Percentiles rank a stretch among this genome's conserved stretches.
Conservation (phyloP, 2,113 vertebrate genomes). For the zebrafish (Danio rerio) region DNA sequence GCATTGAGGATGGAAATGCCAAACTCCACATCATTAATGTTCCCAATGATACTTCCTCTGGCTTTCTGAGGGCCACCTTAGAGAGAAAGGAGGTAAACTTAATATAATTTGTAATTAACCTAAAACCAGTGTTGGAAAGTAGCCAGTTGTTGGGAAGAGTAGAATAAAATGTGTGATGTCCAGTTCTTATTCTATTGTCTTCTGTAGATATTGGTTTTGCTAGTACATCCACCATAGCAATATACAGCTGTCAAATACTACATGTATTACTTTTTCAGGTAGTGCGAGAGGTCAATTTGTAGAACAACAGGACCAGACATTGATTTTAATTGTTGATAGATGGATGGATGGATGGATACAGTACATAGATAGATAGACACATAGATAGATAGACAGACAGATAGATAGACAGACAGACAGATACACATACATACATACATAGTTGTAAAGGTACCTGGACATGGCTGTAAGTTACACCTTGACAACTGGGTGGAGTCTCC, state of each 20-base stretch:
- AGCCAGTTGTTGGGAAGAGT: background rate
- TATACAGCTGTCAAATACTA: background rate
- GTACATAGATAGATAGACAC: too few relatives aligned
- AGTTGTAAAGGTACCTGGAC: slow-evolving; percentile 81
- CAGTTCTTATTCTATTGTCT: background rate
- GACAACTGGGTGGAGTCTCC: slow-evolving; percentile 90
- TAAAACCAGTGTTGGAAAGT: background rate
- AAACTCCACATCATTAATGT: slow-evolving; percentile 91
- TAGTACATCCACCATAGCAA: background rate
- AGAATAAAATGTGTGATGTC: background rate
- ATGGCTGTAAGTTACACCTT: slow-evolving; percentile 85
- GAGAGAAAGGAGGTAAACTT: slow-evolving; percentile 29
- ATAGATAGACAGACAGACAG: too few relatives aligned
- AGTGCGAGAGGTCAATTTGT: too few relatives aligned
- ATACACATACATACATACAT: too few relatives aligned
- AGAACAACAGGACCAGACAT: too few relatives aligned
- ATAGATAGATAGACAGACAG: too few relatives aligned
- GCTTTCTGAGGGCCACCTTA: slow-evolving; percentile 89
- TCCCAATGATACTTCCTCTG: slow-evolving; percentile 90
- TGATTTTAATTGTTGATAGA: too few relatives aligned
- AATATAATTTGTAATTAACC: background rate
- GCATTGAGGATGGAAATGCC: slow-evolving; percentile 90
- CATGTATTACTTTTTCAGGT: too few relatives aligned
- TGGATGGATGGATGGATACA: too few relatives aligned
- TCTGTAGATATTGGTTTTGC: background rate